A percentile compares a stretch with the other conserved stretches of the same genome.
Conservation (phyloP, 2,888 invertebrate species). For the Agriotes lineatus region DNA sequence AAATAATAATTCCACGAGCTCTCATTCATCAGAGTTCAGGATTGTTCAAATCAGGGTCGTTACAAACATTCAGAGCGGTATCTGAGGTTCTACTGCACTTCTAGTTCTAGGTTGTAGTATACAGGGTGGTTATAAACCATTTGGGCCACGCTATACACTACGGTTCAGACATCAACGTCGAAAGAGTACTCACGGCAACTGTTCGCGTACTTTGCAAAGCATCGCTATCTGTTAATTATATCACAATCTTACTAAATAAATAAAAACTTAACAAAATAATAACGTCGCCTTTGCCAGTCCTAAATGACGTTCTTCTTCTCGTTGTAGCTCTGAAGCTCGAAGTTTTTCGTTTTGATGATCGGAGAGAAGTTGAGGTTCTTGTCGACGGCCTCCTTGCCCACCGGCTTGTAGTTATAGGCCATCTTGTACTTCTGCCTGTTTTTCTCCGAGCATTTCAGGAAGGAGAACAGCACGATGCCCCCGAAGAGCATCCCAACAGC, state of each 20-base stretch:
- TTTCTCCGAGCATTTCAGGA: constrained; percentile 35
- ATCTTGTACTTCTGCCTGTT: constrained; percentile 39
- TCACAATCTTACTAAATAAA: constrained; percentile 44
- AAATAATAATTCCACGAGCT: too few relatives aligned
- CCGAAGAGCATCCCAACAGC: constrained; percentile 23
- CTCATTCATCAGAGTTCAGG: too few relatives aligned
- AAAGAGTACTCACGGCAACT: not conserved
- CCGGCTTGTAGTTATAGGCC: constrained; percentile 43
- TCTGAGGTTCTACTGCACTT: too few relatives aligned
- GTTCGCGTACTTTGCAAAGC: constrained; percentile 1
- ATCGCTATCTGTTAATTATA: constrained; percentile 34
- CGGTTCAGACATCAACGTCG: constrained; percentile 24
- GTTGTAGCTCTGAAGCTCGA: constrained; percentile 42
- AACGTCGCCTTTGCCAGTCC: constrained; percentile 7
- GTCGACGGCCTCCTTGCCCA: constrained; percentile 42
- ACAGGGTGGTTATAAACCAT: not conserved
- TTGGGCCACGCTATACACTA: not conserved
- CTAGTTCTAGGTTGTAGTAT: constrained; percentile 6
- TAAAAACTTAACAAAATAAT: constrained; percentile 41
- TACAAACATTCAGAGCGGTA: too few relatives aligned
- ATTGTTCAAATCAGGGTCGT: too few relatives aligned
- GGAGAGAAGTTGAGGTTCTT: constrained; percentile 45
- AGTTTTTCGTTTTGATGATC: constrained; percentile 38
- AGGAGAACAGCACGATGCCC: constrained; percentile 13
- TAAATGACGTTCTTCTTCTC: constrained; percentile 39